Evolutionary conservation across 2,113 vertebrate species (phyloP), one percentile per base, ranked within the genome.

Genomic region (Cyprinus carpio): DNA sequence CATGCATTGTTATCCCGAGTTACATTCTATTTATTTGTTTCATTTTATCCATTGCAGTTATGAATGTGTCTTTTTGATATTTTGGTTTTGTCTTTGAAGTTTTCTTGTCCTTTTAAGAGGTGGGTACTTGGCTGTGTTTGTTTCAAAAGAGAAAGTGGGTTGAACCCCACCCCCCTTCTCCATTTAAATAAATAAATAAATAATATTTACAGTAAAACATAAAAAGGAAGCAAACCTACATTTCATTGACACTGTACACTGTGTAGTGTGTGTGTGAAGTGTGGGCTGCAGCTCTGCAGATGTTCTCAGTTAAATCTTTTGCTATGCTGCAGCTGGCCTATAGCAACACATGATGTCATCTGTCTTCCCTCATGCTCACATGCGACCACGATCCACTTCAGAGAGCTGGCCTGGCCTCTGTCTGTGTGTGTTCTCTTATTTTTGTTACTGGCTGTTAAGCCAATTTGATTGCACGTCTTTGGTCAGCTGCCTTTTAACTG

Each of bases 301-400:
- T 91, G 91, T 93, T 93, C 88, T 84, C 84, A 86, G 90, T 93
- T 91, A 93, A 85, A 92, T 92, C 92, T 93, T 92, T 90, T 93
- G 92, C 91, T 91, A 89, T 92, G 86, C 90, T 91, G 91, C 93
- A 93, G 93, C 93, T 93, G 92, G 92, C 91, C 92, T 93, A 92
- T 93, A 94, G 94, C 93, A 94, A 93, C 93, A 94, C 92, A 94
- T 95, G 94, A 94, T 94, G 93, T 95, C 93, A 94, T 93, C 89
- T 90, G 85, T 46, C 75, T 78, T 80, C 82, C 25, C 51, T 62
- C 51, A 69, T 2, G 49, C 90, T 92, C 93, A 93, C 82, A 75
- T 92, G 91, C 87, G 15, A 89, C 88, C 71, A 31, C 90, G 88
- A 89, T 90, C 88, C 84, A 89, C 91, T 92, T 88, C 91, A 91